These are phyloP conservation scores for Melanotaenia parkinsoni DNA, from an alignment of 2,797 vertebrate species.

Conservation along the genomic window DNA sequence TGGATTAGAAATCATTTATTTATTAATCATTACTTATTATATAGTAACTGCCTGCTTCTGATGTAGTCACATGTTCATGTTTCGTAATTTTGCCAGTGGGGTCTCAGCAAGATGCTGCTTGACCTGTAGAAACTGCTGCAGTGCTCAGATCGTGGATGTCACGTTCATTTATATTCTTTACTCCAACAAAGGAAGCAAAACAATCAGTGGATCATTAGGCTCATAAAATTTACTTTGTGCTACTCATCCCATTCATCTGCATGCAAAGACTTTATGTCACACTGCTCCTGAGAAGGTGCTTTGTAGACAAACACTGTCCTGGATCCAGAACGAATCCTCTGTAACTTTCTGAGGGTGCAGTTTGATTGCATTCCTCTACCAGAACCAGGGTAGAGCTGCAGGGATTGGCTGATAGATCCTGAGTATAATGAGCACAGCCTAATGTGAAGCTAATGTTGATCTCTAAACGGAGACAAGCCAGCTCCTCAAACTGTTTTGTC, in stretches of 20 bases:
- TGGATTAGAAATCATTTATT: no score
- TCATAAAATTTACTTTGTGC: constrained; percentile 64
- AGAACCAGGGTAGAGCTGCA: constrained; percentile 30
- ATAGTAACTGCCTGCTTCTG: no score
- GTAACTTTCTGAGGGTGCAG: background rate
- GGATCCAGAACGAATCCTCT: background rate
- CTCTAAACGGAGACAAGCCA: constrained; percentile 40
- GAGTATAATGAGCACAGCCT: constrained; percentile 35
- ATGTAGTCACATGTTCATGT: no score
- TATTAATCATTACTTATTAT: no score
- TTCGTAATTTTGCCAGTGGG: constrained; percentile 43
- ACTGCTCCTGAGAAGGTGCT: constrained; percentile 44
- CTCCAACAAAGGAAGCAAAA: constrained; percentile 57
- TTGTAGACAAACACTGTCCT: background rate
- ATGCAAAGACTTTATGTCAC: constrained; percentile 58
- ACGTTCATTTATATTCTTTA: constrained; percentile 47
- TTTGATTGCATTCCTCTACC: constrained; percentile 39
- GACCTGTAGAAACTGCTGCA: constrained; percentile 33
- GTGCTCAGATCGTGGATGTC: constrained; percentile 14
- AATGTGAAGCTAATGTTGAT: constrained; percentile 44
- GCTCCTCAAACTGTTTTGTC: constrained; percentile 6
- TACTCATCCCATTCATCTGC: constrained; percentile 22
- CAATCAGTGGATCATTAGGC: constrained; percentile 54
- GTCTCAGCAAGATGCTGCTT: constrained; percentile 38
- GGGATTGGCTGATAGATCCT: constrained; percentile 20